These are phyloP conservation scores for Synergus itoensis DNA, from an alignment of 2,888 invertebrate species.

Conservation along the genomic window DNA sequence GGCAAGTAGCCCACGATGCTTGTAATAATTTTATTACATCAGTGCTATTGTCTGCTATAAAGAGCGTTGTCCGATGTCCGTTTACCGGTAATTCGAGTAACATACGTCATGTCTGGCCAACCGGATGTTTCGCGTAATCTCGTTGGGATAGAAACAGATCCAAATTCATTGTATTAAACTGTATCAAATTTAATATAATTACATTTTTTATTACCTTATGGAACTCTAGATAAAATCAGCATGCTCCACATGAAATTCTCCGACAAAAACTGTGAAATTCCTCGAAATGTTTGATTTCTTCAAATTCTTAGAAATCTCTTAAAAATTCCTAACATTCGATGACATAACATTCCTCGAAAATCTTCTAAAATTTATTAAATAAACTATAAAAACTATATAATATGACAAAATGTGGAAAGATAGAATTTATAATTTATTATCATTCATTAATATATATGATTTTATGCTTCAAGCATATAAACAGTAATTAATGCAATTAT, in stretches of 20 bases:
- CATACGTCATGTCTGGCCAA: constrained; percentile 15
- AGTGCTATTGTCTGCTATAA: constrained; percentile 20
- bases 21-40: constrained; percentile 28
- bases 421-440: background rate
- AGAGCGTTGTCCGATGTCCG: constrained; percentile 14
- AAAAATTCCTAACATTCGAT: too few relatives aligned
- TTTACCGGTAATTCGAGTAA: constrained; percentile 18
- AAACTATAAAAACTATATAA: too few relatives aligned
- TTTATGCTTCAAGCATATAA: too few relatives aligned
- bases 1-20: constrained; percentile 2
- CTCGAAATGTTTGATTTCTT: too few relatives aligned
- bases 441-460: too few relatives aligned
- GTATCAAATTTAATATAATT: background rate
- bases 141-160: background rate
- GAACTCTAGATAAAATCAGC: too few relatives aligned
- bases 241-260: too few relatives aligned
- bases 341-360: too few relatives aligned
- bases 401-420: too few relatives aligned
- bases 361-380: too few relatives aligned
- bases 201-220: background rate
- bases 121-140: constrained; percentile 31
- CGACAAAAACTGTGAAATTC: too few relatives aligned
- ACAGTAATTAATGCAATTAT: background rate
- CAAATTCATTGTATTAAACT: background rate
- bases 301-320: too few relatives aligned